Evolutionary conservation across 1,140 invertebrate species (phyloP).

Genomic region (Coptotermes formosanus): DNA sequence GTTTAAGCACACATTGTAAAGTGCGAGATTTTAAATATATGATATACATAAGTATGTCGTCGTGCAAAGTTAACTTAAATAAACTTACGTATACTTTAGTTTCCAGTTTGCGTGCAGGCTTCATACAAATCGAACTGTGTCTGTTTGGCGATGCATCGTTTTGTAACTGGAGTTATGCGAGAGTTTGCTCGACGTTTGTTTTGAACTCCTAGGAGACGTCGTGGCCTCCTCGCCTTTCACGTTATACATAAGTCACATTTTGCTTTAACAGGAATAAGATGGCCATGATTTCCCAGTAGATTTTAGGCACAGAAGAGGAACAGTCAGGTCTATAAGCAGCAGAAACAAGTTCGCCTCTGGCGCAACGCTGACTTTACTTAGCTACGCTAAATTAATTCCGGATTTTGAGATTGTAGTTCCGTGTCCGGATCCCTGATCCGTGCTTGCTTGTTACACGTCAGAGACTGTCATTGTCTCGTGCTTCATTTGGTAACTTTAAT

Average conservation of each 20-base stretch:
- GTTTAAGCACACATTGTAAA: no score
- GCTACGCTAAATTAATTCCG: no score
- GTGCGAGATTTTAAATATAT: no score
- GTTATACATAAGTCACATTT: constrained; percentile 17
- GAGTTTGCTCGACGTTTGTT: not conserved
- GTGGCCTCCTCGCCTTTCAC: not conserved
- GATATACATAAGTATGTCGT: no score
- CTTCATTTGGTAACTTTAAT: no score
- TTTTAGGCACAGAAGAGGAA: not conserved
- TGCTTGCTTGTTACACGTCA: no score
- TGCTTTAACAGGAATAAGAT: constrained; percentile 16
- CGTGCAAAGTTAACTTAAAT: no score
- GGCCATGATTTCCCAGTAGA: not conserved
- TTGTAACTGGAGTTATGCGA: not conserved
- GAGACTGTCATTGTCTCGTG: no score
- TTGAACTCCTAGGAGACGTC: not conserved
- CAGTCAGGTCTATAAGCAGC: not conserved
- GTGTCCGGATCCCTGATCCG: no score
- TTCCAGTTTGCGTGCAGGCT: not conserved
- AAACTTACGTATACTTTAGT: no score
- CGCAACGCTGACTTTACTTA: no score
- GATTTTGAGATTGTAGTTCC: no score
- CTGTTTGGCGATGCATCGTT: not conserved
- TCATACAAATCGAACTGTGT: not conserved
- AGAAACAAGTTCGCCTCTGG: not conserved